Evolutionary conservation across 2,797 vertebrate genomes (phyloP).

Genomic region (Cephalopachus bancanus): DNA sequence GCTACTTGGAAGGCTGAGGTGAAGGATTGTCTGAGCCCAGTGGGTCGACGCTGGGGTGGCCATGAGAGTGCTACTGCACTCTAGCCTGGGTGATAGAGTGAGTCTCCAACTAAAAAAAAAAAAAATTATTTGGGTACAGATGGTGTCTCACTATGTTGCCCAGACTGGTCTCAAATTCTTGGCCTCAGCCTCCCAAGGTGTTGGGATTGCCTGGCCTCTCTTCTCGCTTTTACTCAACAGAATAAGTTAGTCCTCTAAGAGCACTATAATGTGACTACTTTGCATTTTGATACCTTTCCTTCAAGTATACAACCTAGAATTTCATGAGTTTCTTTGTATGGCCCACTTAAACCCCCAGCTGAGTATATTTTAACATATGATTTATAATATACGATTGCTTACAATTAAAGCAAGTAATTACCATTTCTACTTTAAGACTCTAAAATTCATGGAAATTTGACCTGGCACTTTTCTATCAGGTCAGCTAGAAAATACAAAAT

Average conservation of each 20-base stretch:
- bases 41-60: no score
- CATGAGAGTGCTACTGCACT: no score
- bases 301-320: background rate
- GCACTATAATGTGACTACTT: background rate
- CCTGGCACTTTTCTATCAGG: background rate
- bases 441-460: conserved; percentile 47
- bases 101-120: no score
- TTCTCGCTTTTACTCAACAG: background rate
- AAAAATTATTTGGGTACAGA: no score
- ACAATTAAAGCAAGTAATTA: conserved; percentile 54
- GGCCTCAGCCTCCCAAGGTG: no score
- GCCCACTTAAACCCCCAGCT: background rate
- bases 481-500: conserved; percentile 37
- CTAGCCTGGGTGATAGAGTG: no score
- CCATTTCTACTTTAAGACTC: conserved; percentile 6
- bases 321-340: background rate
- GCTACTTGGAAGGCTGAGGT: no score
- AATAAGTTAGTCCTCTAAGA: background rate
- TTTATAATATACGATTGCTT: conserved; percentile 36
- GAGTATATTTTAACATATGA: background rate
- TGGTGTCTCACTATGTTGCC: no score
- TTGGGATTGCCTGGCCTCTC: background rate
- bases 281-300: background rate
- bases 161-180: no score
- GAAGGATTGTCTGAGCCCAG: no score